Evolutionary conservation across 2,888 invertebrate genomes (phyloP), one percentile per base, ranked within the genome.

Genomic region (Alsophila aescularia): DNA sequence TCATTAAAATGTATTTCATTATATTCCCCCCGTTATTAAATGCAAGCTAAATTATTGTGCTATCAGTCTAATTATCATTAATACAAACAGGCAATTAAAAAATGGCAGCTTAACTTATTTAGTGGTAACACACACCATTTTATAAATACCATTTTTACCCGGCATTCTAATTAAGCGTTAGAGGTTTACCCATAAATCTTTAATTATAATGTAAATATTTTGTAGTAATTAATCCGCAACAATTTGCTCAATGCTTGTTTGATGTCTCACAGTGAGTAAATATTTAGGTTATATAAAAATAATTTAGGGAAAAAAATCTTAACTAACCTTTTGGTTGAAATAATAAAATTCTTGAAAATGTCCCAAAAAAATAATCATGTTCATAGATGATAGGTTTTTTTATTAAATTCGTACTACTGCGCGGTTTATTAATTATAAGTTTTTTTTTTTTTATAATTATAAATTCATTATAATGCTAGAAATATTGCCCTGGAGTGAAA

Each of bases 201-300:
- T 2, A 10, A 27, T 9, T 64, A 62, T 63, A 60, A 54, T 67
- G 62, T 62, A 43, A 18, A 15, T 15, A 21, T 29, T 32, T 29
- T 3, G n/a, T 45, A 27, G 15, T 45, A 16, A 44, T 36, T 14
- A 41, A 54, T 52, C 34, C 45, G 43, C 44, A 24, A 34, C 18
- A 50, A 52, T 56, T 81, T 81, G 81, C 81, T 81, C 80, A 82
- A 81, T 73, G 77, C 75, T 77, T 79, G 68, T 76, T 73, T 66
- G 41, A 60, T 66, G 64, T 71, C 59, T 67, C 55, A 66, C 67
- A 53, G 27, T 64, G 43, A 69, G 66, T 73, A 68, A 55, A 68
- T 73, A 68, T 47, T 66, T 64, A 62, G 43, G 52, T 63, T 58
- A 34, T 24, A 32, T 44, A 35, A 32, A 31, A 42, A 40, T 50